phyloP scores from a whole-genome alignment of 1,140 invertebrate genomes.

The Drosophila pandora region DNA sequence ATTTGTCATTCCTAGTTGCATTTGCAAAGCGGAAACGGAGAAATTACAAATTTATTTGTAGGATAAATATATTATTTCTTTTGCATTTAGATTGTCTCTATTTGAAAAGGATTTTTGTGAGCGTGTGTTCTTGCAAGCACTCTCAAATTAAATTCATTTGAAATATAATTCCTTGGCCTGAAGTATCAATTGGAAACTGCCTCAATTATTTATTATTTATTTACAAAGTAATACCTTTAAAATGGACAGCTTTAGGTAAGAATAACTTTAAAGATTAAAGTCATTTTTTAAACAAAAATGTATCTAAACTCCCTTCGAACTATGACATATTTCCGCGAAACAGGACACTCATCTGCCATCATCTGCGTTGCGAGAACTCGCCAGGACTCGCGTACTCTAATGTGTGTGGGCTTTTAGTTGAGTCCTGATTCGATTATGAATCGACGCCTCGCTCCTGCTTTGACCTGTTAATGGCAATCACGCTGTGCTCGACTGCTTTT shows the following conservation, averaged over 20 bases:
- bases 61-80: background rate
- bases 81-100: background rate
- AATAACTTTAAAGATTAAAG: too few relatives aligned
- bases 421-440: slow-evolving; percentile 63
- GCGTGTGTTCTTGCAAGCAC: background rate
- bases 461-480: slow-evolving; percentile 66
- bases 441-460: slow-evolving; percentile 29
- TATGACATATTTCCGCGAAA: background rate
- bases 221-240: too few relatives aligned
- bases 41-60: background rate
- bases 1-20: slow-evolving; percentile 7
- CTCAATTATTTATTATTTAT: background rate
- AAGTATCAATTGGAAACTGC: background rate
- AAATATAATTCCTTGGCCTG: background rate
- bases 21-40: background rate
- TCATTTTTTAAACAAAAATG: too few relatives aligned
- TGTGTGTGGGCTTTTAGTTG: slow-evolving; percentile 68
- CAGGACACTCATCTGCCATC: background rate
- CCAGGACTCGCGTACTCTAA: background rate
- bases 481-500: slow-evolving; percentile 42
- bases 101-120: background rate
- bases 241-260: too few relatives aligned
- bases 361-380: too few relatives aligned
- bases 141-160: background rate
- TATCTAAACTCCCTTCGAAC: too few relatives aligned